Base-by-base conservation (phyloP, 2,888 invertebrate species). In the Agonopterix alstromeriana region DNA sequence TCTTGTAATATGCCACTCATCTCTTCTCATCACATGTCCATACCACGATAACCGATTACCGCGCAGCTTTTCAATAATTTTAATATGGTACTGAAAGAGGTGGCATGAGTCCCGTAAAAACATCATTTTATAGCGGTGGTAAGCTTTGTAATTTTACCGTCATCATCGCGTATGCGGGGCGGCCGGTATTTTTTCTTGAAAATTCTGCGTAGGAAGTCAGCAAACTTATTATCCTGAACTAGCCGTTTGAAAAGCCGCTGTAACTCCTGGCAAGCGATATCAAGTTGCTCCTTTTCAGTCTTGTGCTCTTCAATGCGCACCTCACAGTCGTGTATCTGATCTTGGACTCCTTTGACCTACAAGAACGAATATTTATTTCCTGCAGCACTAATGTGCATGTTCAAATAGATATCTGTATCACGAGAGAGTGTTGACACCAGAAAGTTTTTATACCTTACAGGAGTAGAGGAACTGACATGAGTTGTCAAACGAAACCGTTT, bases 141-240 rank as follows among this genome's bases (percentile, higher is more conserved):
- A 38, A 38, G 10, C 38, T 38, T n/a, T 38, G 11, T 8, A 42
- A 10, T 11, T 10, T 27, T 64, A 87, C 86, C 87, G 54, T 87
- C 87, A 4, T 89, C 90, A 45, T 81, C 88, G 45, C 67, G 80
- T 0, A 83, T 81, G 64, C 93, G 94, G 0, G 92, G 92, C 5
- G 93, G 91, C 53, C 93, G 94, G 64, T 93, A 95, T 65, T 94
- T 95, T 70, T 95, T 97, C 67, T 93, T 94, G 66, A 94, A 97
- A 48, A 97, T 95, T 63, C 93, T 92, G 12, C 91, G 90, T 42
- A 97, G 76, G 67, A 96, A 97, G 61, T 94, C 93, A 5, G 90
- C 91, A 71, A 94, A 97, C 70, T 94, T 95, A 66, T 94, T 94
- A 48, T 94, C 93, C 42, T 88, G 90, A 0, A 92, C 89, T 7